Base-by-base conservation (phyloP, 1,140 invertebrate genomes). In the Scaptomyza hsui region DNA sequence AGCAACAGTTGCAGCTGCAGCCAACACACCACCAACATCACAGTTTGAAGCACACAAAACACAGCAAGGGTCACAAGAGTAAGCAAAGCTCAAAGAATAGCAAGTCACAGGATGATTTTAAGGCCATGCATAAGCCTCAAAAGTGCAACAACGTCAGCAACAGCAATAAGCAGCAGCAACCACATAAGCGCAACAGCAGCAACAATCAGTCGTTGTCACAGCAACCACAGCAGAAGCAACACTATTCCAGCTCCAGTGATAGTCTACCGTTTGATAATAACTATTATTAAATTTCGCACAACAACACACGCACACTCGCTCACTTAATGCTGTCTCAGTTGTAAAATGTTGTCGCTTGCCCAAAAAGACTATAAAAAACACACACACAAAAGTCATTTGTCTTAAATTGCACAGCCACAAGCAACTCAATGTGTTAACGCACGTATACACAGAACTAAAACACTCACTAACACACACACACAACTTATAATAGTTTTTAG, bases 231-330 rank as follows among this genome's bases (percentile, higher is more conserved):
- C 47, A 37, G 12, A 37, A 59, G 26, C 74, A 68, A 18, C 67
- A 90, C 52, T 90, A 85, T 51, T 78, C 89, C 13, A 90, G 89
- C 64, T 90, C 89, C 48, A 90, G 81, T 75, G 89, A 91, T 77
- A 91, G 89, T 74, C 65, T 91, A 64, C 89, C 88, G 70, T 91
- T 89, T 57, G 89, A 91, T 89, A 91, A 91, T 82, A 90, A 90
- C 69, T 91, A 91, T 68, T 91, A 91, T 89, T 91, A 89, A 70
- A 72, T 19, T 55, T 15, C 6, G 65, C 42, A 32, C 57, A 60
- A 53, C 64, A 57, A 71, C 13, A 52, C 39, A 44, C 24, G 19
- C 41, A 51, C 45, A 42, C 29, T 18, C 15, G 29, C 32, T 9
- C 35, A 48, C 45, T 10, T n/a, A 65, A 42, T 64, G 67, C 62